Evolutionary conservation across 2,113 vertebrate species (phyloP), one percentile per base, ranked within the genome.

Genomic region (Arizona elegans): DNA sequence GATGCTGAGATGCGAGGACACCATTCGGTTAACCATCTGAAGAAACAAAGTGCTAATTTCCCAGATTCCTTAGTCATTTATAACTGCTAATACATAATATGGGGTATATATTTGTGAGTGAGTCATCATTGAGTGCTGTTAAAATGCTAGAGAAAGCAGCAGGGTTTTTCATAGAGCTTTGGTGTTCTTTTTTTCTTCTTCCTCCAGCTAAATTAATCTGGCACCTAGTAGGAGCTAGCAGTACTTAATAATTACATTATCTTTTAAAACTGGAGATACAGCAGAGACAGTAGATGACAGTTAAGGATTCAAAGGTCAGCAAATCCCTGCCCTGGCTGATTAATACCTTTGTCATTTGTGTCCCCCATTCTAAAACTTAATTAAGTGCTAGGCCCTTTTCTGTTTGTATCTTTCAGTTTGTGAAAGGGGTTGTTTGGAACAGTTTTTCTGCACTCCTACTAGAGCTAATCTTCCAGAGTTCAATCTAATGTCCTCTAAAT

Each of bases 21-120:
- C 0, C 1, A 56, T 91, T 85, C 52, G n/a, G 88, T 26, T 38
- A 86, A 91, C 65, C 0, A 29, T 86, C 62, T 93, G 88, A 94
- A 93, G 89, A 95, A 95, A 29, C 0, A 0, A 91, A 96, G 91
- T 70, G 93, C 92, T 96, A 1, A 0, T 95, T 96, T 95, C 87
- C 93, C 92, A 24, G 92, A 91, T 53, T 75, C 89, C 92, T 96
- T 86, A 62, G 87, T 96, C 96, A 96, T 81, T 92, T 92, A 75
- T 81, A 93, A 94, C 70, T 91, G 53, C 52, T 87, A 38, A 86
- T 94, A 56, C 92, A 91, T 93, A 88, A 92, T 90, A 87, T 92
- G 88, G 91, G 90, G 88, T 89, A 85, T 9, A 50, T 86, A 70
- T 93, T 91, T 62, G 70, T 88, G 65, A 93, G 58, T 89, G 94